Conservation (phyloP, 2,888 invertebrate species). For the Adineta ricciae region DNA sequence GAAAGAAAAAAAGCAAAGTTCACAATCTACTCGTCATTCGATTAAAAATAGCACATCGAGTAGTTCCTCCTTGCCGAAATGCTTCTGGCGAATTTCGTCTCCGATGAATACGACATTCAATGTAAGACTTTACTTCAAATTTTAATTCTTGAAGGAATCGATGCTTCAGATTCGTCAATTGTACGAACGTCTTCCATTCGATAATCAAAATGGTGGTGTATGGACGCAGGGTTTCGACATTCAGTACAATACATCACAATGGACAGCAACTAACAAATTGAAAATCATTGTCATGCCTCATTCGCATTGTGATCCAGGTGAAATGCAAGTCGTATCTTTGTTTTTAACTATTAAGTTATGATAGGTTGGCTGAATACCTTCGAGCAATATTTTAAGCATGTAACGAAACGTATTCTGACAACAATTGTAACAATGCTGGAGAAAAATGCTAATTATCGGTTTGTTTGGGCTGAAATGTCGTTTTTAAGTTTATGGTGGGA, state of each 20-base stretch:
- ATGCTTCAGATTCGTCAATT: neutral
- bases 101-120: neutral
- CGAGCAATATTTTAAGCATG: slow-evolving; percentile 77
- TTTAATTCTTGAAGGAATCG: neutral
- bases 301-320: slow-evolving; percentile 85
- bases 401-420: slow-evolving; percentile 78
- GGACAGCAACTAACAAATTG: slow-evolving; percentile 68
- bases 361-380: slow-evolving; percentile 85
- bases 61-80: neutral
- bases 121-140: neutral
- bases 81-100: neutral
- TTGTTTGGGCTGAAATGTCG: slow-evolving; percentile 95
- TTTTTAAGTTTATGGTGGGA: slow-evolving; percentile 88
- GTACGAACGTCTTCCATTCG: slow-evolving; percentile 25
- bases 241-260: slow-evolving; percentile 61
- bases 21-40: neutral
- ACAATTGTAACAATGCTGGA: slow-evolving; percentile 75
- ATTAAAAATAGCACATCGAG: neutral
- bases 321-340: neutral
- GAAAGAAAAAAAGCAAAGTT: neutral
- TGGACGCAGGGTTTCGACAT: slow-evolving; percentile 98
- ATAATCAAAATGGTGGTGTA: slow-evolving; percentile 76
- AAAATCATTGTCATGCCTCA: slow-evolving; percentile 92
- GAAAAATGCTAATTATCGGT: slow-evolving; percentile 68
- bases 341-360: neutral